These are phyloP conservation scores for Sympetrum striolatum DNA, from an alignment of 2,888 invertebrate species.

Conservation along the genomic window DNA sequence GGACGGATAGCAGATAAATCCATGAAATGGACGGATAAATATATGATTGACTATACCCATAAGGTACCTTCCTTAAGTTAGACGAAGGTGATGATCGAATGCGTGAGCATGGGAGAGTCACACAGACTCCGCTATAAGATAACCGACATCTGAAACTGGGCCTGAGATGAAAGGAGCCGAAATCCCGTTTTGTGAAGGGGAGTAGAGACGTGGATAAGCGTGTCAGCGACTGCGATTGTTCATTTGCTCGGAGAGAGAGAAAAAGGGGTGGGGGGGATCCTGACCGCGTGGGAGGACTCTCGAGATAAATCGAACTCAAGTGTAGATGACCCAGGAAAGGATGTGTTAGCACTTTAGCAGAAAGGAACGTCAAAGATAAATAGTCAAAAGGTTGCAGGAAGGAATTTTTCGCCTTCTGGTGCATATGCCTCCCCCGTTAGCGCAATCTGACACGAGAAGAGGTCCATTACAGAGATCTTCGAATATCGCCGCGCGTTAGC, in stretches of 20 bases:
- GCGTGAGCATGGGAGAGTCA: no score
- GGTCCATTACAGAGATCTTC: background rate
- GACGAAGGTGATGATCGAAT: no score
- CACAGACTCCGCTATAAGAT: no score
- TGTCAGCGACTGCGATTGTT: background rate
- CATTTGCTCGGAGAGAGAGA: background rate
- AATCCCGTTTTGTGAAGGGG: background rate
- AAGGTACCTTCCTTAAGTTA: no score
- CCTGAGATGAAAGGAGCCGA: no score
- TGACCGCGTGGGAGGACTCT: conserved; percentile 1
- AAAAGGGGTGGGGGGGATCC: background rate
- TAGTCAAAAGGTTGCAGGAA: background rate
- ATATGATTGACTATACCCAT: no score
- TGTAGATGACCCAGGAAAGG: background rate
- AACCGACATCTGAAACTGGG: no score
- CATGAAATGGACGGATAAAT: no score
- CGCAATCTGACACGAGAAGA: background rate
- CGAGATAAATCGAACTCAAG: conserved; percentile 23
- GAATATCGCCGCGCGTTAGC: background rate
- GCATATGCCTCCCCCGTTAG: background rate
- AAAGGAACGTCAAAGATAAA: background rate
- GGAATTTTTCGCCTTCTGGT: background rate
- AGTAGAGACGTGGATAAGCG: background rate
- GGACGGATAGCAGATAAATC: no score
- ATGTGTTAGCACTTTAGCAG: background rate